Conservation (phyloP, 2,113 vertebrate genomes). For the Amphiprion percula region DNA sequence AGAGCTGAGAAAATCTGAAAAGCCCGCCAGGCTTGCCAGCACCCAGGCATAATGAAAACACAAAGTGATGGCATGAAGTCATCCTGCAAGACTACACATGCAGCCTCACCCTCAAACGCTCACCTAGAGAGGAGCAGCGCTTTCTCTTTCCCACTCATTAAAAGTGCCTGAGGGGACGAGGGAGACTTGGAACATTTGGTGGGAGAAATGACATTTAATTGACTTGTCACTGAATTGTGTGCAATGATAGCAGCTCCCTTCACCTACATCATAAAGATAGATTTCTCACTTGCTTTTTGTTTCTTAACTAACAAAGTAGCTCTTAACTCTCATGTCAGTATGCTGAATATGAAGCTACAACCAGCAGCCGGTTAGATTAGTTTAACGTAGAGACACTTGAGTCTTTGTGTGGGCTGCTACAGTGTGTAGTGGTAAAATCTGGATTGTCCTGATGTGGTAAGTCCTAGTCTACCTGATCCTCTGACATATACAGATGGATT, state of each 20-base stretch:
- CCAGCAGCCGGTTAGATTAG: too few relatives aligned
- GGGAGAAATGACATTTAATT: slow-evolving; percentile 9
- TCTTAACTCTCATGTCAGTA: background rate
- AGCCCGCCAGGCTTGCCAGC: slow-evolving; percentile 28
- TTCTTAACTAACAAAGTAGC: background rate
- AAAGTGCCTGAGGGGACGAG: slow-evolving; percentile 25
- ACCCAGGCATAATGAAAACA: slow-evolving; percentile 46
- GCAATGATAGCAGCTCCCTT: background rate
- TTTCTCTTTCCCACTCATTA: slow-evolving; percentile 47
- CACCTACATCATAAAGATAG: background rate
- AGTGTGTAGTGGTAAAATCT: background rate
- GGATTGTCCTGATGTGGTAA: background rate
- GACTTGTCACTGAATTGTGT: slow-evolving; percentile 28
- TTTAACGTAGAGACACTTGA: too few relatives aligned
- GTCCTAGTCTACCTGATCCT: background rate
- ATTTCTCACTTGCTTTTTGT: background rate
- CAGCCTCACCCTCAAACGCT: slow-evolving; percentile 32
- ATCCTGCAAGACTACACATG: slow-evolving; percentile 73
- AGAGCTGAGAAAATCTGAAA: slow-evolving; percentile 42
- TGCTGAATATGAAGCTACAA: too few relatives aligned
- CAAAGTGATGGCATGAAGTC: slow-evolving; percentile 73
- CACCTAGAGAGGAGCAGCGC: background rate
- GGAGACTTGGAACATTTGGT: slow-evolving; percentile 11
- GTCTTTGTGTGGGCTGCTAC: background rate
- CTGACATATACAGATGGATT: background rate